Conservation (phyloP, 2,888 invertebrate genomes). For the Dynastes hyllus region DNA sequence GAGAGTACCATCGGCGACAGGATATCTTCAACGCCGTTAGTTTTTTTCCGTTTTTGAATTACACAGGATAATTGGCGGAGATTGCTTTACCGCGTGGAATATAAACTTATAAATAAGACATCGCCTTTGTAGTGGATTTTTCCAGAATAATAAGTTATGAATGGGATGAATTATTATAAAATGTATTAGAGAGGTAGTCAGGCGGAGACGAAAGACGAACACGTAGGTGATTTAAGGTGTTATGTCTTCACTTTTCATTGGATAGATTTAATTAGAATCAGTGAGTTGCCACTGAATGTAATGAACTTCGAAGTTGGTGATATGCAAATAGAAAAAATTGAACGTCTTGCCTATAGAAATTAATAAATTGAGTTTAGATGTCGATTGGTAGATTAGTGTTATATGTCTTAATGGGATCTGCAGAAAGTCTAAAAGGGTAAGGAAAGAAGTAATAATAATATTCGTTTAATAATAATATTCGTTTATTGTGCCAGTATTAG, state of each 20-base stretch:
- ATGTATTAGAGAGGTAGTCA: not conserved
- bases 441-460: too few relatives aligned
- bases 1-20: conserved; percentile 8
- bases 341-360: too few relatives aligned
- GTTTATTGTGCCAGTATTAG: too few relatives aligned
- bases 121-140: not conserved
- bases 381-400: too few relatives aligned
- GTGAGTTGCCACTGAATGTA: not conserved
- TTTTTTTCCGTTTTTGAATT: conserved; percentile 6
- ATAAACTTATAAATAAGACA: conserved; percentile 4
- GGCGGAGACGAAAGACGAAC: too few relatives aligned
- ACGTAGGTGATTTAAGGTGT: not conserved
- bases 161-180: not conserved
- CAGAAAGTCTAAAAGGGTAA: too few relatives aligned
- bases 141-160: conserved; percentile 2
- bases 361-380: too few relatives aligned
- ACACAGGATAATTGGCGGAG: conserved; percentile 21
- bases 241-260: not conserved
- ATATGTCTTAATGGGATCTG: too few relatives aligned
- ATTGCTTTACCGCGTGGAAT: conserved; percentile 17
- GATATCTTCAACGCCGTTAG: conserved; percentile 27
- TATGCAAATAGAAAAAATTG: too few relatives aligned
- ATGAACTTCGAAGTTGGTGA: not conserved
- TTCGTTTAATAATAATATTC: too few relatives aligned
- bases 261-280: not conserved